These are phyloP conservation scores for Ischnura elegans DNA, from an alignment of 2,888 invertebrate species.

Conservation along the genomic window DNA sequence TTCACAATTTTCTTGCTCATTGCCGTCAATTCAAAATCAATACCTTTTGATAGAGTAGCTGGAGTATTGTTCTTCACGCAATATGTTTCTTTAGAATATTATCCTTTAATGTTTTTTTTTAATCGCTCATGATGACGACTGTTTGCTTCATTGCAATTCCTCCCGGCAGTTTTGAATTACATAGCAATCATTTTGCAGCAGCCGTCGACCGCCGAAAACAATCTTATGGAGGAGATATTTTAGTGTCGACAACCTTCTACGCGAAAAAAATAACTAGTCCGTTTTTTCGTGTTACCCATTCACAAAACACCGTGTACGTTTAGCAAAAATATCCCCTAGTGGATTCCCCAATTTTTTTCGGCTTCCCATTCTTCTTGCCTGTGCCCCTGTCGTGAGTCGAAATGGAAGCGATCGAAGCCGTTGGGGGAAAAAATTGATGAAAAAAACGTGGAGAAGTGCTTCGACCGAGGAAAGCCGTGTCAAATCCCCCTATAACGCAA, in stretches of 20 bases:
- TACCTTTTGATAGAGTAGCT: no score
- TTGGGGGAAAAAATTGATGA: not conserved
- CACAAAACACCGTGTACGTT: not conserved
- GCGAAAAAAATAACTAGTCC: not conserved
- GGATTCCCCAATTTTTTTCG: not conserved
- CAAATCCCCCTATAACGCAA: not conserved
- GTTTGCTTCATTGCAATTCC: no score
- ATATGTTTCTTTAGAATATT: no score
- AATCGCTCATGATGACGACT: no score
- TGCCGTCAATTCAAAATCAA: no score
- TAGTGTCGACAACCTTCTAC: not conserved
- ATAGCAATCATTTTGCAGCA: not conserved
- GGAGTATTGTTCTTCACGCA: no score
- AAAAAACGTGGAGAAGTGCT: not conserved
- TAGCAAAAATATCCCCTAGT: not conserved
- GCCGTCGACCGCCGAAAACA: not conserved
- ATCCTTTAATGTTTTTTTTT: no score
- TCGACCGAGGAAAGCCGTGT: not conserved
- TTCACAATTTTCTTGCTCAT: no score
- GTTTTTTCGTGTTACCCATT: not conserved
- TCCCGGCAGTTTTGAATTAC: not conserved
- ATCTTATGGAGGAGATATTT: not conserved
- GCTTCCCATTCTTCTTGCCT: not conserved
- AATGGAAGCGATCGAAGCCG: not conserved
- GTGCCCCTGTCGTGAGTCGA: not conserved